phyloP scores from a whole-genome alignment of 2,888 invertebrate genomes.

The Serripes groenlandicus region DNA sequence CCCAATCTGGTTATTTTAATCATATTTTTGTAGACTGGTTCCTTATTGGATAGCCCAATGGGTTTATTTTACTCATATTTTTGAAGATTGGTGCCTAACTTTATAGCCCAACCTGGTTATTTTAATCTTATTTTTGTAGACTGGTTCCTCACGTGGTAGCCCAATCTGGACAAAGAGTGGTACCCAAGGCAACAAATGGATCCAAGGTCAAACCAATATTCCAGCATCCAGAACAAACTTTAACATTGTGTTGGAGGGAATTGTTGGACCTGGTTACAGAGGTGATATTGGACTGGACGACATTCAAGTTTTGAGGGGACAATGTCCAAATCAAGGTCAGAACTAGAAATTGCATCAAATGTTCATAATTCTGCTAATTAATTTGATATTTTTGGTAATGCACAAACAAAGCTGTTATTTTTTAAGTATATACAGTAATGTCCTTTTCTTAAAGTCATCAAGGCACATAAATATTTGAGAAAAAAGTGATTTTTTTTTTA shows the following conservation, averaged over 20 bases:
- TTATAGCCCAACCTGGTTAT: no score
- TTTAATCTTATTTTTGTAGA: conserved; percentile 55
- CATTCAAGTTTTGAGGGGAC: conserved; percentile 70
- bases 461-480: no score
- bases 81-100: no score
- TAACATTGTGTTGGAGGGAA: conserved; percentile 82
- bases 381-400: no score
- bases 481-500: no score
- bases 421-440: no score
- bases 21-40: background rate
- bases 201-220: conserved; percentile 64
- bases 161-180: conserved; percentile 76
- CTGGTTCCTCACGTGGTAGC: conserved; percentile 52
- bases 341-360: no score
- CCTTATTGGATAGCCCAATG: no score
- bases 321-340: conserved; percentile 76
- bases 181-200: conserved; percentile 80
- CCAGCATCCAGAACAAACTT: conserved; percentile 56
- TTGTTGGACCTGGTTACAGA: conserved; percentile 78
- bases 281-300: conserved; percentile 84
- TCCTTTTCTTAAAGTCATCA: no score
- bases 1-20: background rate
- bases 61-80: no score
- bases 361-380: no score
- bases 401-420: no score